Conservation (phyloP, 2,888 invertebrate genomes). For the Acanthopleura granulata region DNA sequence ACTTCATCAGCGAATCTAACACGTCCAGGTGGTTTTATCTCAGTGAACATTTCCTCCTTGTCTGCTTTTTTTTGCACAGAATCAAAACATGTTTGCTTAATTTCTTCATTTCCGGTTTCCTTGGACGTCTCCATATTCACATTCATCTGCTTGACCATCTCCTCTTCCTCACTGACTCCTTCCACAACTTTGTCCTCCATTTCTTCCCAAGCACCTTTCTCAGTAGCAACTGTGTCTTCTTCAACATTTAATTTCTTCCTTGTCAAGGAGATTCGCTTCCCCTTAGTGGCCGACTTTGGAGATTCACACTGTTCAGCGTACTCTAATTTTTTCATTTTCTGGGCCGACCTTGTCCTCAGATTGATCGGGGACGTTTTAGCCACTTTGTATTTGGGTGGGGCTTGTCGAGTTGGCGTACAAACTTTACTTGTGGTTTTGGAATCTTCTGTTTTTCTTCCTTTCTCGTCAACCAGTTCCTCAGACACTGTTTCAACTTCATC, state of each 20-base stretch:
- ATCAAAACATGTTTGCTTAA: not conserved
- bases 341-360: conserved; percentile 23
- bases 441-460: not conserved
- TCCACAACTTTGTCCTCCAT: not conserved
- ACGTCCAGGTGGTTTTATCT: not conserved
- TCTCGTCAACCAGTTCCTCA: not conserved
- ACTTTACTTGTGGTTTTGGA: not conserved
- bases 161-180: not conserved
- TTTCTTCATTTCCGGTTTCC: not conserved
- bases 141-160: not conserved
- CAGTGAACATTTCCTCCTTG: not conserved
- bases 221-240: not conserved
- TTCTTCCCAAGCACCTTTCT: not conserved
- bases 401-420: not conserved
- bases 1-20: not conserved
- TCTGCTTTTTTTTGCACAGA: not conserved
- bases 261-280: not conserved
- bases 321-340: not conserved
- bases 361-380: conserved; percentile 29
- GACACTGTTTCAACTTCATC: not conserved
- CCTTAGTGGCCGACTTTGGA: not conserved
- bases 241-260: not conserved
- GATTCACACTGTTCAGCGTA: not conserved
- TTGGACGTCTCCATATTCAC: not conserved
- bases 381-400: not conserved